These are phyloP conservation scores for Coreius guichenoti DNA, from an alignment of 2,797 vertebrate species.

Conservation along the genomic window DNA sequence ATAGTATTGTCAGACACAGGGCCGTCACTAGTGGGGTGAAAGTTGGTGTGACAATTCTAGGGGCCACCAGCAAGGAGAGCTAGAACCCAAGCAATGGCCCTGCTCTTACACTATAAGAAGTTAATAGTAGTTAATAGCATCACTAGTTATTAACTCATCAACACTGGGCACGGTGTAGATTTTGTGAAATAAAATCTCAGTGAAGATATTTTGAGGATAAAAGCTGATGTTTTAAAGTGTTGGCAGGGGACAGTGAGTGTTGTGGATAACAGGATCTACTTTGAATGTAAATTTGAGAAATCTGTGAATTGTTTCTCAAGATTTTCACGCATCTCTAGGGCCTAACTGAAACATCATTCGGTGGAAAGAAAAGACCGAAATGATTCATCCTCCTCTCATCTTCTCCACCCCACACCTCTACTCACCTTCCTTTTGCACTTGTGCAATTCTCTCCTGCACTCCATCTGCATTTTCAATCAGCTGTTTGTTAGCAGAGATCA, in stretches of 20 bases:
- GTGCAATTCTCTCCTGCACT: slow-evolving; percentile 89
- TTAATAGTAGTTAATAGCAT: background rate
- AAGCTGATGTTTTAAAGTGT: background rate
- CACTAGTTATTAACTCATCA: background rate
- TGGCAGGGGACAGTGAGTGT: slow-evolving; percentile 9
- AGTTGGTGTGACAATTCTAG: background rate
- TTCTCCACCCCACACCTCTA: background rate
- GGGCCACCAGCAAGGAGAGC: background rate
- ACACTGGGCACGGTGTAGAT: background rate
- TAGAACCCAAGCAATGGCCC: background rate
- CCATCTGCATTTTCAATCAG: slow-evolving; percentile 90
- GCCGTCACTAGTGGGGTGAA: background rate
- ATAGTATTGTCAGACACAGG: background rate
- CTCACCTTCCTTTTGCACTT: slow-evolving; percentile 95
- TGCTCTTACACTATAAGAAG: background rate
- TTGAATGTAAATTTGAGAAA: slow-evolving; percentile 7
- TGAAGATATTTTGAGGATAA: slow-evolving; percentile 4
- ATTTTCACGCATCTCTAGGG: background rate
- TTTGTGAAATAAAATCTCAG: background rate
- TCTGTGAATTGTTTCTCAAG: slow-evolving; percentile 10
- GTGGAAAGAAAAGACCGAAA: background rate
- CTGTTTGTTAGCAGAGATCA: slow-evolving; percentile 92
- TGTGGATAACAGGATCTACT: background rate
- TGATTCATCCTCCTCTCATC: background rate
- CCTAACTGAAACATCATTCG: background rate